Evolutionary conservation across 1,140 invertebrate genomes (phyloP), one percentile per base, ranked within the genome.

Genomic region (Drosophila punjabiensis): DNA sequence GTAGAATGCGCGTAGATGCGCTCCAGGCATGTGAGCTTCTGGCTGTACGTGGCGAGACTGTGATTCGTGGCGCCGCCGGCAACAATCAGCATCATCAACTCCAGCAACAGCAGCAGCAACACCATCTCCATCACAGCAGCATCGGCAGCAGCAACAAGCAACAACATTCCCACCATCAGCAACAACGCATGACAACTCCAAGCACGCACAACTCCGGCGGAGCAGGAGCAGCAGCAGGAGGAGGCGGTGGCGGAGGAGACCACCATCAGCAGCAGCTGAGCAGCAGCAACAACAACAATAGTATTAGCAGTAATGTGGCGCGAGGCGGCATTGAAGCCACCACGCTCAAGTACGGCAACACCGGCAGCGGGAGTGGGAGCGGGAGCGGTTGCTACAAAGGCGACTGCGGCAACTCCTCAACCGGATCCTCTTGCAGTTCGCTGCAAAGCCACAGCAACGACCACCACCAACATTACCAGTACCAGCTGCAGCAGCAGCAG

Each of bases 381-480:
- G 41, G 64, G 14, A 64, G 70, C 20, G 70, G 56, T 32, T 71
- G 58, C 43, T 62, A 70, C 28, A 76, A 82, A 35, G 77, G 77
- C 52, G 81, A 92, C 18, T 80, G 77, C 64, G 76, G 79, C 73
- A 70, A 66, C 24, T 56, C 78, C 37, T 76, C 75, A 39, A 43
- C 53, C 0, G 76, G 75, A 65, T 90, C 82, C 14, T 80, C 85
- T 32, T 92, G 86, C 56, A 76, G 83, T 35, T 79, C 80, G 9
- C 56, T 91, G 24, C 82, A 92, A 52, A 92, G 88, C 55, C 88
- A 92, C 61, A 92, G 89, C 73, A 84, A 92, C 24, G 86, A 92
- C 68, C 91, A 92, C 71, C 92, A 93, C 75, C 87, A 93, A 79
- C 92, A 93, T 89, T 89, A 93, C 79, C 91, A 92, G 76, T 85